A percentile compares a stretch with the other conserved stretches of the same genome.
These are phyloP conservation scores for Chiridota heheva DNA, from an alignment of 35 echinoderm and acorn worm genomes.

Conservation along the genomic window DNA sequence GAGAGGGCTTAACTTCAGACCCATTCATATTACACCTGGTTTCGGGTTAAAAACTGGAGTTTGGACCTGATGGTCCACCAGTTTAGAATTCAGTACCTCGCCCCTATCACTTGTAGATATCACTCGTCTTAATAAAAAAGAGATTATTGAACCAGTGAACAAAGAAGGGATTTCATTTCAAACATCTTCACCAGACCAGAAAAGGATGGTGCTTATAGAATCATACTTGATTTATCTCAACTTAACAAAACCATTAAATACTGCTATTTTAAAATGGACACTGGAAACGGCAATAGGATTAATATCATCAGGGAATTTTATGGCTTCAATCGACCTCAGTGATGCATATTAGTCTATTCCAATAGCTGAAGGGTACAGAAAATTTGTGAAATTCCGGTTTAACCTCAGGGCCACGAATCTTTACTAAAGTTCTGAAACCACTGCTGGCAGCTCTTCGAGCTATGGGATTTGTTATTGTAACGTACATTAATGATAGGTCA, in stretches of 20 bases:
- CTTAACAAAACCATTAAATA: slow-evolving; percentile 29
- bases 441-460: neutral
- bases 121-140: neutral
- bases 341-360: slow-evolving; percentile 55
- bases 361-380: neutral
- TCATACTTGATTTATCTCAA: slow-evolving; percentile 16
- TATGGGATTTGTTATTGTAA: neutral
- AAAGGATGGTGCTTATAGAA: slow-evolving; percentile 10
- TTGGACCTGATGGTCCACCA: neutral
- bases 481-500: slow-evolving; percentile 14
- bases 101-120: slow-evolving; percentile 1
- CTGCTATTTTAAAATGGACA: slow-evolving; percentile 45
- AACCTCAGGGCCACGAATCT: slow-evolving; percentile 10
- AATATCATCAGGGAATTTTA: slow-evolving; percentile 30
- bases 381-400: slow-evolving; percentile 38
- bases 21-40: slow-evolving; percentile 22
- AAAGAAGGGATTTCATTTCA: slow-evolving; percentile 31
- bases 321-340: slow-evolving; percentile 43
- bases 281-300: slow-evolving; percentile 2
- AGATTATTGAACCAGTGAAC: slow-evolving; percentile 14
- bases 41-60: slow-evolving; percentile 15
- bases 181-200: slow-evolving; percentile 35
- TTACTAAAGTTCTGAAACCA: slow-evolving; percentile 50
- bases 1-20: slow-evolving; percentile 31
- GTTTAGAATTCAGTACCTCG: neutral